These are phyloP conservation scores for Carabus problematicus DNA, from an alignment of 2,888 invertebrate species.

Conservation along the genomic window DNA sequence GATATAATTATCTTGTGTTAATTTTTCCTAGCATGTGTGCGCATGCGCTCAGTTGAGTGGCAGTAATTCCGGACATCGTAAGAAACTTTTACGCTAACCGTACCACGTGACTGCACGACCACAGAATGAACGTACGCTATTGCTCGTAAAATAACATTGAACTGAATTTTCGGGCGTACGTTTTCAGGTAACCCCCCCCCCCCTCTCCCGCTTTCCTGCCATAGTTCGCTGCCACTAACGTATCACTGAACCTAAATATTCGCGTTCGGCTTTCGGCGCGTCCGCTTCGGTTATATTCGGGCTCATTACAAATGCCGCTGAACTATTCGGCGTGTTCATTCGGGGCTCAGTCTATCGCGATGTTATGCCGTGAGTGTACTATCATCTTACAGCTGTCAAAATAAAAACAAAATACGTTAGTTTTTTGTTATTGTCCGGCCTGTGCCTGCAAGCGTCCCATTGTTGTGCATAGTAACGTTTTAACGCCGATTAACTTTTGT, in stretches of 20 bases:
- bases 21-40: not conserved
- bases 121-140: constrained; percentile 32
- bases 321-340: constrained; percentile 23
- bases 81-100: constrained; percentile 25
- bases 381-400: constrained; percentile 22
- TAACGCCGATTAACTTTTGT: no score
- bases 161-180: constrained; percentile 20
- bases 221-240: no score
- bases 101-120: constrained; percentile 21
- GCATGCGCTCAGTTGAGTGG: not conserved
- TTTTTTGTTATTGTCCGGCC: no score
- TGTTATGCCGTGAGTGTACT: constrained; percentile 6
- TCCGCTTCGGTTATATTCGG: constrained; percentile 29
- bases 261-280: constrained; percentile 23
- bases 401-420: constrained; percentile 23
- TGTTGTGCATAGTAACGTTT: no score
- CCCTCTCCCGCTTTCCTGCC: not conserved
- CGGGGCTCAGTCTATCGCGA: constrained; percentile 16
- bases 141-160: constrained; percentile 26
- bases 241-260: constrained; percentile 16
- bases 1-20: constrained; percentile 3
- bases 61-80: constrained; percentile 9
- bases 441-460: no score
- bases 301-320: constrained; percentile 23
- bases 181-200: not conserved